phyloP scores from a whole-genome alignment of 2,797 vertebrate species.

The Nyctibius grandis region DNA sequence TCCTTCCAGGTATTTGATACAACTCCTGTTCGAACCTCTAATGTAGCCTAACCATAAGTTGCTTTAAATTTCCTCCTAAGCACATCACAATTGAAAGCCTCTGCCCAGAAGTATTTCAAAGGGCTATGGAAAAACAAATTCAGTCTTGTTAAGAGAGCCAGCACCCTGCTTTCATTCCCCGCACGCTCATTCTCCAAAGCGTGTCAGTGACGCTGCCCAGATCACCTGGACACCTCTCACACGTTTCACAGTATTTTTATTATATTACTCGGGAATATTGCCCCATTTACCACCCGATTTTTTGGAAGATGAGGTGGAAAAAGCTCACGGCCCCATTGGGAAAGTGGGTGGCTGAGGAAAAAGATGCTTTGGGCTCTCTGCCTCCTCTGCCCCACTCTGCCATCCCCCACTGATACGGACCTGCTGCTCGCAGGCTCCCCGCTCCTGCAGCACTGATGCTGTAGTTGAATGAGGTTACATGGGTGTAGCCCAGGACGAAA shows the following conservation, averaged over 20 bases:
- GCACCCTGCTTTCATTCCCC: neutral
- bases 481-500: neutral
- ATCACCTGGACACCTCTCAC: neutral
- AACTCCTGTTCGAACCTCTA: neutral
- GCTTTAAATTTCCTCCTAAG: slow-evolving; percentile 2
- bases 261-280: neutral
- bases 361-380: neutral
- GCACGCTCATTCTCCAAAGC: neutral
- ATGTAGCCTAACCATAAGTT: neutral
- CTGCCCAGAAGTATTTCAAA: slow-evolving; percentile 13
- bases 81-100: neutral
- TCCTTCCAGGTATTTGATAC: slow-evolving; percentile 44
- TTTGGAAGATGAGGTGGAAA: neutral
- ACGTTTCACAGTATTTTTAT: neutral
- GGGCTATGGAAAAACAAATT: neutral
- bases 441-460: neutral
- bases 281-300: neutral
- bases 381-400: neutral
- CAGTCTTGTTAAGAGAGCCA: neutral
- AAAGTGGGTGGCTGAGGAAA: neutral
- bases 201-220: neutral
- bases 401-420: fast-evolving
- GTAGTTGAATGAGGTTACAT: neutral
- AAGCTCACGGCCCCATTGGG: fast-evolving
- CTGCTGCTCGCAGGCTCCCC: neutral